These are phyloP conservation scores for Chauna torquata DNA, from an alignment of 2,113 vertebrate species.

Conservation along the genomic window DNA sequence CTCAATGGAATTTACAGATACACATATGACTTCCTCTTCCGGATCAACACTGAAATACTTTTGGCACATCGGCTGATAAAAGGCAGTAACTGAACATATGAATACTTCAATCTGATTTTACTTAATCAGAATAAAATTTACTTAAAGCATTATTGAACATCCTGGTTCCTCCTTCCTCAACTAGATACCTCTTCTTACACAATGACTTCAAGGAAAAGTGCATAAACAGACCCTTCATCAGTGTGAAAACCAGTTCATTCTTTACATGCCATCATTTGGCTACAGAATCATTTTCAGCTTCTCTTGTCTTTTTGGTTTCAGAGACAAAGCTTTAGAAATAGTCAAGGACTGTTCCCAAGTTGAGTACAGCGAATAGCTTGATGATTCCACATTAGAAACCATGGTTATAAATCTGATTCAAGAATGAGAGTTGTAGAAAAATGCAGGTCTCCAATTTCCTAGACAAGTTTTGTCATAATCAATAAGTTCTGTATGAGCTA, in stretches of 20 bases:
- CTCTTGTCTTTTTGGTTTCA: not conserved
- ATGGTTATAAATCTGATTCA: not conserved
- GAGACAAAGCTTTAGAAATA: slow-evolving; percentile 11
- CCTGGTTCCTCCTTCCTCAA: not conserved
- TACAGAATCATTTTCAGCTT: not conserved
- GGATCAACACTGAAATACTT: not conserved
- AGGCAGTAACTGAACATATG: not conserved
- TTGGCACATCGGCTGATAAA: not conserved
- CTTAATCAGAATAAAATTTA: slow-evolving; percentile 17
- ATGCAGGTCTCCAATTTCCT: not conserved
- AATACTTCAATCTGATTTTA: not conserved
- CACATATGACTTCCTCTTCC: not conserved
- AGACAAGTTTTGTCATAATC: not conserved
- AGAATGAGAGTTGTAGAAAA: not conserved
- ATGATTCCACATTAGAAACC: not conserved
- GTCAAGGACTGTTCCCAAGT: not conserved
- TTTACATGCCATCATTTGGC: not conserved
- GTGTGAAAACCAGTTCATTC: not conserved
- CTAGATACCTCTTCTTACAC: not conserved
- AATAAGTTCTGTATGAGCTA: not conserved
- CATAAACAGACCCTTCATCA: not conserved
- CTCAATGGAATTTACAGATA: not conserved
- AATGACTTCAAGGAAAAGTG: not conserved
- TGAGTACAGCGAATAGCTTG: not conserved
- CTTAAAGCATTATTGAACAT: not conserved